Evolutionary conservation across 2,888 invertebrate species (phyloP).

Genomic region (Pheosia tremula): DNA sequence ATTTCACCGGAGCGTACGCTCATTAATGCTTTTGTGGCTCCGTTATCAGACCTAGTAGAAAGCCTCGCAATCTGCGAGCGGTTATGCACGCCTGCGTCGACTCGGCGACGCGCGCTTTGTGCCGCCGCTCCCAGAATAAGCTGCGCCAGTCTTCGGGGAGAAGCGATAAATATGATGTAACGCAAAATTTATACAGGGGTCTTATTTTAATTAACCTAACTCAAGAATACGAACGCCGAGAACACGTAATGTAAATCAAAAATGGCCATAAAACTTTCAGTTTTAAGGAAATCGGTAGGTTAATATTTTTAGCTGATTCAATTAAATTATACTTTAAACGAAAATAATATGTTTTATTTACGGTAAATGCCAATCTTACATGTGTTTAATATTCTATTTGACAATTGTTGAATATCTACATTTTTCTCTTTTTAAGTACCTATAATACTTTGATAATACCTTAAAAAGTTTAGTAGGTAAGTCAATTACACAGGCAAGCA

Average conservation of each 20-base stretch:
- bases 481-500: too few species aligned
- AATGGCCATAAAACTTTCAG: slow-evolving; percentile 7
- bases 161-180: slow-evolving; percentile 3
- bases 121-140: slow-evolving; percentile 13
- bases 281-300: too few species aligned
- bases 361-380: too few species aligned
- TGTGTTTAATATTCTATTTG: too few species aligned
- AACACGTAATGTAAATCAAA: background rate
- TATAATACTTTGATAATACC: too few species aligned
- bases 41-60: slow-evolving; percentile 70
- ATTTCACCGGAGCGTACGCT: slow-evolving; percentile 75
- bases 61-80: slow-evolving; percentile 54
- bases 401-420: too few species aligned
- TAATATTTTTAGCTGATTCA: too few species aligned
- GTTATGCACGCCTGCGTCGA: slow-evolving; percentile 28
- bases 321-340: too few species aligned
- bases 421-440: too few species aligned
- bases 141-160: slow-evolving; percentile 7
- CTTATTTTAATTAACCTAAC: slow-evolving; percentile 8
- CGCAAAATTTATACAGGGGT: background rate
- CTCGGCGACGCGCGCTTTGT: slow-evolving; percentile 11
- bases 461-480: too few species aligned
- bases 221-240: slow-evolving; percentile 6
- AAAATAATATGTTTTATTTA: too few species aligned
- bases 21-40: slow-evolving; percentile 77